Base-by-base conservation (phyloP, 2,888 invertebrate species). In the Hypomecis atomaria region DNA sequence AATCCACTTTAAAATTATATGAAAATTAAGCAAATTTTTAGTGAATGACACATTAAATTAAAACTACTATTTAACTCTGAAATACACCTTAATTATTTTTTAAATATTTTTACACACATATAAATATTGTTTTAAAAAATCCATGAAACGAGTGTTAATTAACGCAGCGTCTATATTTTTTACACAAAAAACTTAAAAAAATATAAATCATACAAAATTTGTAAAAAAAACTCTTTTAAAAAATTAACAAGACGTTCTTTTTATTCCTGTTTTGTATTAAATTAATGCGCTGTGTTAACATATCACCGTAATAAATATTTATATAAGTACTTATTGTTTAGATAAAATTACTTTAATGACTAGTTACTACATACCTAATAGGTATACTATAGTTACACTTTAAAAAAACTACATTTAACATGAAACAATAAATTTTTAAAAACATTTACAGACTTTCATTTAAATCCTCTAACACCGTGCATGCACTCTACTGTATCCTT, bases 391-490 rank as follows among this genome's bases (percentile, higher is more conserved):
- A n/a, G 11, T 43, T 43, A 43, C 43, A n/a, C 33, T 9, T 47
- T 34, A 10, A 11, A 36, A 38, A 40, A 44, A 47, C 36, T 44
- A 11, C n/a, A 13, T 45, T 37, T 9, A 40, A 45, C 34, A 57
- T 45, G 43, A 62, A 48, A 70, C 66, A 73, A 73, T 71, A 71
- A 72, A 71, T 49, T 62, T 23, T n/a, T 64, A 53, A 10, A 59
- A 40, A 52, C 72, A 67, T 55, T 23, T 65, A 72, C 73, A 71
- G 71, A 72, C 72, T 73, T 73, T 73, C 62, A 73, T 73, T 73
- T 67, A 49, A 60, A 68, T 59, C 63, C 68, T 23, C 23, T 65
- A 67, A 65, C 62, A 64, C 61, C 36, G 34, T 56, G 71, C 71
- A 72, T 72, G 71, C 38, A 23, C 23, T 23, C 23, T 43, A 37